Percentiles rank a stretch among this genome's conserved stretches.
Conservation (phyloP, 2,797 vertebrate genomes). For the Amphiprion clarkii region DNA sequence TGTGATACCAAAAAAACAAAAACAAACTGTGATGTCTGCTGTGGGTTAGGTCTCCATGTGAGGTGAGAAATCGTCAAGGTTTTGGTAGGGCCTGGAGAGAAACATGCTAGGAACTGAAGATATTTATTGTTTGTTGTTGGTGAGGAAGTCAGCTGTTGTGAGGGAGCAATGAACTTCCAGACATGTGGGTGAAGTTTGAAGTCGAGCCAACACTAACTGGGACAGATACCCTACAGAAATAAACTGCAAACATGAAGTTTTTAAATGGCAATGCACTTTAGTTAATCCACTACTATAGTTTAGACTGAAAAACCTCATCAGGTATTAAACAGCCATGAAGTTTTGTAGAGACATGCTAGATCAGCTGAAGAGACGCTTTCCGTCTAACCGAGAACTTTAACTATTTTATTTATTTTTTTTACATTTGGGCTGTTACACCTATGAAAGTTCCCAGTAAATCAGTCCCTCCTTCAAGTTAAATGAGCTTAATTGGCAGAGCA, state of each 20-base stretch:
- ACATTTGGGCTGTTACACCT: too few relatives aligned
- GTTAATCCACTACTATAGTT: neutral
- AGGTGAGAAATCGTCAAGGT: neutral
- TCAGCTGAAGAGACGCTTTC: neutral
- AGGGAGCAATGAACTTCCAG: constrained; percentile 4
- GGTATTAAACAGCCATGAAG: neutral
- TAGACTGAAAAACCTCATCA: neutral
- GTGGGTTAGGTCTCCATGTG: neutral
- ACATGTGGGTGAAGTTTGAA: constrained; percentile 7
- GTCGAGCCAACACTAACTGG: neutral
- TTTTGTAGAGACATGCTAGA: neutral
- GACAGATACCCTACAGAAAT: neutral
- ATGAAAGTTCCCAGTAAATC: too few relatives aligned
- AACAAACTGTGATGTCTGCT: neutral
- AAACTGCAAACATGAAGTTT: neutral
- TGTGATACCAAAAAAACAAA: too few relatives aligned
- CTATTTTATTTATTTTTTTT: too few relatives aligned
- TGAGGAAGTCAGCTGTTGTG: constrained; percentile 30
- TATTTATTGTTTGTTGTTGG: constrained; percentile 31
- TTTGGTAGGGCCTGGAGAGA: neutral
- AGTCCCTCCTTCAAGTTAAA: too few relatives aligned
- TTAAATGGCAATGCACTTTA: neutral
- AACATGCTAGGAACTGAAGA: constrained; percentile 4
- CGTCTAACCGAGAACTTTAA: neutral
- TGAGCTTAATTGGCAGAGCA: too few relatives aligned